phyloP scores from a whole-genome alignment of 2,888 invertebrate species.

The Halocaridina rubra region DNA sequence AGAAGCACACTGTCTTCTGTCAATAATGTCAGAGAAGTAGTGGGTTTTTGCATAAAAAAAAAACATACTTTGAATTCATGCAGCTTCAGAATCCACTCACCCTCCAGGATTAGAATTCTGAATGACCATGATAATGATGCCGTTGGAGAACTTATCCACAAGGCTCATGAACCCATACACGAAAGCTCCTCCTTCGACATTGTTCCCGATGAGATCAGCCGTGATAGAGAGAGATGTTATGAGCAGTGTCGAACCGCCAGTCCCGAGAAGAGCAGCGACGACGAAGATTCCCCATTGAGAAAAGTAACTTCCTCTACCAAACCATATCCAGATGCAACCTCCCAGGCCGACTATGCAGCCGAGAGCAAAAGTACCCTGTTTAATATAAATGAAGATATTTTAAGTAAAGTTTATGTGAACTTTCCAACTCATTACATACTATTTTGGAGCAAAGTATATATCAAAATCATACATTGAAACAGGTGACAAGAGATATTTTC shows the following conservation, averaged over 20 bases:
- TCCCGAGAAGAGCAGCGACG: constrained; percentile 81
- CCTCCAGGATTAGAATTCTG: constrained; percentile 76
- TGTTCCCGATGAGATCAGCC: constrained; percentile 87
- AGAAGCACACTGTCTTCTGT: no score
- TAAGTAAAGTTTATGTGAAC: no score
- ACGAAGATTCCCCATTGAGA: constrained; percentile 77
- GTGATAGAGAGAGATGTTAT: constrained; percentile 90
- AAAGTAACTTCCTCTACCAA: constrained; percentile 72
- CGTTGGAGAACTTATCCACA: constrained; percentile 90
- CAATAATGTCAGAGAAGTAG: no score
- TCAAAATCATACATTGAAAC: no score
- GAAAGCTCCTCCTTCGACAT: constrained; percentile 84
- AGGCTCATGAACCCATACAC: constrained; percentile 95
- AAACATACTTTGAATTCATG: no score
- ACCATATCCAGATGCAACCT: constrained; percentile 80
- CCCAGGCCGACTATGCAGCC: constrained; percentile 76
- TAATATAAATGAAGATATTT: neutral
- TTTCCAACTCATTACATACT: no score
- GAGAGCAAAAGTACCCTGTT: constrained; percentile 75
- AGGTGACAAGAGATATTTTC: no score
- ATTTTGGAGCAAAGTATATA: no score
- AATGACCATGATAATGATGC: constrained; percentile 84
- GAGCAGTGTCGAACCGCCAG: constrained; percentile 86
- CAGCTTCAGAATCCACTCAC: constrained; percentile 43
- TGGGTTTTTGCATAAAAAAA: no score